Percentiles rank a stretch among this genome's conserved stretches.
Evolutionary conservation across 2,888 invertebrate genomes (phyloP).

Genomic region (Zonitis immaculata): DNA sequence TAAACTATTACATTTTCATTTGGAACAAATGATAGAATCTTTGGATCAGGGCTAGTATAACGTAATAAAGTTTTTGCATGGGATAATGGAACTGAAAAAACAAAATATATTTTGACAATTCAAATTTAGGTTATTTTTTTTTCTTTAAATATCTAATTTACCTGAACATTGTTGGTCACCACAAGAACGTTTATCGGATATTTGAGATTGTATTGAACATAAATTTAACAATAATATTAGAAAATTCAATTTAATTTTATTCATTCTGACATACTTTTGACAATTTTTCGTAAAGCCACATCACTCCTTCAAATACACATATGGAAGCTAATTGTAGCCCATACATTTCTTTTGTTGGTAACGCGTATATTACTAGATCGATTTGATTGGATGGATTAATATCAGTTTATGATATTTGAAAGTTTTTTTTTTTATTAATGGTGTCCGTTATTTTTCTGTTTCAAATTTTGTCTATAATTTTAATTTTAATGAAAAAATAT

Average conservation of each 20-base stretch:
- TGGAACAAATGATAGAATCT: slow-evolving; percentile 57
- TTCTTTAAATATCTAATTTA: slow-evolving; percentile 47
- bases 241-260: slow-evolving; percentile 43
- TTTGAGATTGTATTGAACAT: slow-evolving; percentile 43
- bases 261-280: slow-evolving; percentile 46
- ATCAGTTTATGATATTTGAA: no score
- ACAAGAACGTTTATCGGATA: slow-evolving; percentile 67
- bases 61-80: slow-evolving; percentile 55
- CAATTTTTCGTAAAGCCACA: slow-evolving; percentile 39
- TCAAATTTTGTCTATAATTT: no score
- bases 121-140: slow-evolving; percentile 25
- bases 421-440: no score
- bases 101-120: slow-evolving; percentile 27
- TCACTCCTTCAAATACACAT: slow-evolving; percentile 25
- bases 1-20: slow-evolving; percentile 58
- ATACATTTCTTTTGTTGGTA: no score
- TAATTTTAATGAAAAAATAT: no score
- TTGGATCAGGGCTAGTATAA: slow-evolving; percentile 55
- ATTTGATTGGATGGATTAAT: no score
- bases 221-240: slow-evolving; percentile 43
- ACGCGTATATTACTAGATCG: no score
- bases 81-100: slow-evolving; percentile 58
- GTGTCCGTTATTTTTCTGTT: no score
- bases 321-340: not conserved
- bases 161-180: slow-evolving; percentile 66